phyloP scores from a whole-genome alignment of 1,140 invertebrate genomes.

The Caerostris darwini region DNA sequence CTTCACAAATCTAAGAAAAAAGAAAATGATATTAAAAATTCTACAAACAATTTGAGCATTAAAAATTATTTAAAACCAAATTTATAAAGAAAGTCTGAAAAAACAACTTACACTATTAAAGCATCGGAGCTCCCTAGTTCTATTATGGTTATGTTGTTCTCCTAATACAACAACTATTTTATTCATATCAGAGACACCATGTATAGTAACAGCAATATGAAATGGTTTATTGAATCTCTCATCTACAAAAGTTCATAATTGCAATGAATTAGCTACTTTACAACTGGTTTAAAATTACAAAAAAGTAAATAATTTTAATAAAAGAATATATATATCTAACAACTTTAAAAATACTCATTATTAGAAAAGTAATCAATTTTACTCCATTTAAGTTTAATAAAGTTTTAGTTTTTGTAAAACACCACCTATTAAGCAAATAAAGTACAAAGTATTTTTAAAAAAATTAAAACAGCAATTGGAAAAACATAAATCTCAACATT shows the following conservation, averaged over 20 bases:
- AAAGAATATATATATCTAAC: background rate
- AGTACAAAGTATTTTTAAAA: too few species aligned
- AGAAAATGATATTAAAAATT: background rate
- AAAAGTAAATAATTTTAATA: background rate
- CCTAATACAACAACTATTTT: conserved; percentile 86
- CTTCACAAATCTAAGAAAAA: conserved; percentile 88
- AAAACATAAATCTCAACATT: too few species aligned
- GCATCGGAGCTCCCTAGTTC: conserved; percentile 91
- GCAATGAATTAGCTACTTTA: background rate
- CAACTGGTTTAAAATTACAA: too few species aligned
- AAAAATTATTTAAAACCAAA: too few species aligned
- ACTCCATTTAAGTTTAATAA: too few species aligned
- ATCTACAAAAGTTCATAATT: conserved; percentile 83
- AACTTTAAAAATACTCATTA: too few species aligned
- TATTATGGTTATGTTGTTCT: conserved; percentile 86
- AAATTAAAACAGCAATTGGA: too few species aligned
- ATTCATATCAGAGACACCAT: conserved; percentile 89
- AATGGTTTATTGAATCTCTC: conserved; percentile 94
- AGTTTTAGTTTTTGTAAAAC: too few species aligned
- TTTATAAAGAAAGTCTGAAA: background rate
- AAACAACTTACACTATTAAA: conserved; percentile 82
- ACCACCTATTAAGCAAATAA: too few species aligned
- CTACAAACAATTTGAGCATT: too few species aligned
- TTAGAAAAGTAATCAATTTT: too few species aligned
- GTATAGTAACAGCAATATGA: conserved; percentile 90